Evolutionary conservation across 2,888 invertebrate species (phyloP).

Genomic region (Apamea sordens): DNA sequence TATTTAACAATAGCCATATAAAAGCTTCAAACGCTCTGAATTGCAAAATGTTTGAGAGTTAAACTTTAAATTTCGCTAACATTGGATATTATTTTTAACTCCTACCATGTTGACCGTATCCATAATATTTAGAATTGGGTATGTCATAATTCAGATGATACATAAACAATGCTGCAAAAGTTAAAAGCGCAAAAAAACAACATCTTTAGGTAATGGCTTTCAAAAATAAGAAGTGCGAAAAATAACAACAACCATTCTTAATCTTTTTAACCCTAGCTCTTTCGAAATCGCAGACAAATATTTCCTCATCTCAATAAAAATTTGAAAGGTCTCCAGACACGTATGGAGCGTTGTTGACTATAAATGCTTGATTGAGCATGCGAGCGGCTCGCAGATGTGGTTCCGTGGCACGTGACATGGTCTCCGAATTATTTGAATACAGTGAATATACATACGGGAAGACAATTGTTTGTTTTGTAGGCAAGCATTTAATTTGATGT

Average conservation of each 20-base stretch:
- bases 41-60: neutral
- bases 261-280: neutral
- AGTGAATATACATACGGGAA: slow-evolving; percentile 30
- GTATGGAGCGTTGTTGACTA: slow-evolving; percentile 58
- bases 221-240: neutral
- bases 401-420: slow-evolving; percentile 58
- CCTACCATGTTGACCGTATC: neutral
- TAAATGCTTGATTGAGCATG: slow-evolving; percentile 65
- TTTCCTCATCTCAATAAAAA: slow-evolving; percentile 37
- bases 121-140: neutral
- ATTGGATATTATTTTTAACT: neutral
- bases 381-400: slow-evolving; percentile 58
- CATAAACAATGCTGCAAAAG: neutral
- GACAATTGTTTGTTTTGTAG: slow-evolving; percentile 27
- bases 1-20: neutral
- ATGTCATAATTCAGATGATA: neutral
- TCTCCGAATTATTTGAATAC: slow-evolving; percentile 40
- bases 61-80: neutral
- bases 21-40: neutral
- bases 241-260: neutral
- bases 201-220: neutral
- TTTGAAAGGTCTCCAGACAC: slow-evolving; percentile 43
- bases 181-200: neutral
- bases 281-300: slow-evolving; percentile 28
- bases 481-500: slow-evolving; percentile 34